Conservation (phyloP, 2,797 vertebrate species). For the Furcifer pardalis region DNA sequence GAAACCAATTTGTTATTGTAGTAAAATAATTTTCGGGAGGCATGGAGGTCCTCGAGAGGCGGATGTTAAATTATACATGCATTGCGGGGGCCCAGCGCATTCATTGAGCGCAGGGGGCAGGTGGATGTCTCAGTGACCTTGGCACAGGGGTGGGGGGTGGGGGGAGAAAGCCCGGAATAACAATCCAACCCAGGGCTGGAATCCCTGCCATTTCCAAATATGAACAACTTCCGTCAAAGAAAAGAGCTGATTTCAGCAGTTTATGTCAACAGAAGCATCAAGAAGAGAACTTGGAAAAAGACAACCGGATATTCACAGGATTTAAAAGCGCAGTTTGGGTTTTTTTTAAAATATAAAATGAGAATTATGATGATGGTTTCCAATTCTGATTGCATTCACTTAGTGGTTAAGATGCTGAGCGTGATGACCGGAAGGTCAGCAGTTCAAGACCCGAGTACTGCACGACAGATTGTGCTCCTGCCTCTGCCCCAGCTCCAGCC, state of each 20-base stretch:
- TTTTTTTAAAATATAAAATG: no score
- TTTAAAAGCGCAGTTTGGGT: constrained; percentile 75
- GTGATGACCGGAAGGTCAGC: no score
- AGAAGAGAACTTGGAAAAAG: constrained; percentile 71
- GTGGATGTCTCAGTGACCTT: constrained; percentile 83
- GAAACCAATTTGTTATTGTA: constrained; percentile 86
- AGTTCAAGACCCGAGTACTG: no score
- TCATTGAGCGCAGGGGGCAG: constrained; percentile 76
- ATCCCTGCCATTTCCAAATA: constrained; percentile 82
- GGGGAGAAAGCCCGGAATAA: constrained; percentile 76
- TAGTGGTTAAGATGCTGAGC: no score
- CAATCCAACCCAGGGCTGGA: constrained; percentile 77
- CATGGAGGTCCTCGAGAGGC: constrained; percentile 77
- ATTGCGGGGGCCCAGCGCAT: constrained; percentile 77
- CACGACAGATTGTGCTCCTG: no score
- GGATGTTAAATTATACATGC: constrained; percentile 85
- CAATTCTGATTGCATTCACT: constrained; percentile 81
- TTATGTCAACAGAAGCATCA: constrained; percentile 80
- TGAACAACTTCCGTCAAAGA: constrained; percentile 82
- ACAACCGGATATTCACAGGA: constrained; percentile 77
- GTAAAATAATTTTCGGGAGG: constrained; percentile 85
- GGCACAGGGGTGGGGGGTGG: constrained; percentile 55
- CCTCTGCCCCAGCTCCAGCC: no score
- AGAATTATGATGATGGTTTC: constrained; percentile 64
- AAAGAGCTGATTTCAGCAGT: constrained; percentile 84